These are phyloP conservation scores for Phylloscopus collybita DNA, from an alignment of 2,797 vertebrate species.

Conservation along the genomic window DNA sequence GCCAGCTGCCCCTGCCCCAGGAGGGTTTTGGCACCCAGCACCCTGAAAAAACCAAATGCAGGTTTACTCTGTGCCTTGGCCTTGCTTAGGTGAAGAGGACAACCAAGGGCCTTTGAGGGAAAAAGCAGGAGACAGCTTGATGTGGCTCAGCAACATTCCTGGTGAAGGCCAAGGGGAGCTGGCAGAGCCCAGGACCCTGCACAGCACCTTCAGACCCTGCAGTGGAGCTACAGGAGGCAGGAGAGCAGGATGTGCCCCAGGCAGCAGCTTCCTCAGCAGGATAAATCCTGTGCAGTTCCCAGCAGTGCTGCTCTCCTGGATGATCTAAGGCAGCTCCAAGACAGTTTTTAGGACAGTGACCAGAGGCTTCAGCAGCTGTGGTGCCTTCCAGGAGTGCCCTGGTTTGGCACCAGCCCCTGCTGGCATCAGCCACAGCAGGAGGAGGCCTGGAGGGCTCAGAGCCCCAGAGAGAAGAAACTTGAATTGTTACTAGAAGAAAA, in stretches of 20 bases:
- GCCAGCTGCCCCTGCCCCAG: background rate
- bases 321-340: background rate
- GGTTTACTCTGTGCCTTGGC: background rate
- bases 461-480: background rate
- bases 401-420: background rate
- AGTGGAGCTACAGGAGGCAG: background rate
- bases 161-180: background rate
- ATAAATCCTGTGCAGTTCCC: background rate
- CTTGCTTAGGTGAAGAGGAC: background rate
- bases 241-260: background rate
- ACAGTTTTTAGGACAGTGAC: background rate
- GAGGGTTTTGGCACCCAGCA: background rate
- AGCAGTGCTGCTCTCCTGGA: background rate
- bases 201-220: accelerated
- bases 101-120: background rate
- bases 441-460: background rate
- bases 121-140: background rate
- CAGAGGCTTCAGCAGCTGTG: background rate
- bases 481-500: background rate
- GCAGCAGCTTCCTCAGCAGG: background rate
- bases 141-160: background rate
- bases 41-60: background rate
- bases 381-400: background rate
- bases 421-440: background rate
- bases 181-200: background rate